Base-by-base conservation (phyloP, 1,140 invertebrate genomes). In the Drosophila repleta region DNA sequence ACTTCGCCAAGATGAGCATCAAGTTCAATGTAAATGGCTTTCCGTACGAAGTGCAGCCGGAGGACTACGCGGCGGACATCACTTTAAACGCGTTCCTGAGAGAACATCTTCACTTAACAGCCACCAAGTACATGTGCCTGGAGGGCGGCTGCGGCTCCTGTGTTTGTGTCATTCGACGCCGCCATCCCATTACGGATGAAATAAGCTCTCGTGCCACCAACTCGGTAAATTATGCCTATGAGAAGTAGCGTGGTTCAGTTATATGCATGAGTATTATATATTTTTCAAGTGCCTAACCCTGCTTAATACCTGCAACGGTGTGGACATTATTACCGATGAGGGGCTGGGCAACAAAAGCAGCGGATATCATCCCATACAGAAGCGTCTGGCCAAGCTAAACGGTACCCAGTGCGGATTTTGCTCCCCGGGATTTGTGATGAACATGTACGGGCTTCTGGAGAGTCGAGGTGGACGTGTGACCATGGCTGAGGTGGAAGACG, bases 141-240 rank as follows among this genome's bases (percentile, higher is more conserved):
- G 96, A 98, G 91, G 97, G 96, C 20, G 96, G 96, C 0, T 97
- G 97, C 84, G 96, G 97, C 1, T 93, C 94, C 1, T 97, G 96
- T 80, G 92, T 96, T 21, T 96, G 97, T 5, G 91, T 94, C 2
- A 94, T 94, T 0, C 92, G 92, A 46, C 91, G 92, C 1, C 83
- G 90, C 0, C 92, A 95, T 79, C 93, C 94, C 4, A 85, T 93
- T 2, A 93, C 87, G 13, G 92, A 93, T 70, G 93, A 93, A 89
- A 79, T 88, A 67, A 90, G 93, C 66, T 93, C 92, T 1, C 93
- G 94, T 35, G 93, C 96, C 21, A 94, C 96, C 0, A 97, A 97
- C 90, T 96, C 96, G 77, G 96, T 96, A 92, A 94, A 93, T 90
- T 1, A 21, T 8, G n/a, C n/a, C 3, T 5, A 6, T 18, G 0